Base-by-base conservation (phyloP, 2,888 invertebrate genomes). In the Epirrhoe tristata region DNA sequence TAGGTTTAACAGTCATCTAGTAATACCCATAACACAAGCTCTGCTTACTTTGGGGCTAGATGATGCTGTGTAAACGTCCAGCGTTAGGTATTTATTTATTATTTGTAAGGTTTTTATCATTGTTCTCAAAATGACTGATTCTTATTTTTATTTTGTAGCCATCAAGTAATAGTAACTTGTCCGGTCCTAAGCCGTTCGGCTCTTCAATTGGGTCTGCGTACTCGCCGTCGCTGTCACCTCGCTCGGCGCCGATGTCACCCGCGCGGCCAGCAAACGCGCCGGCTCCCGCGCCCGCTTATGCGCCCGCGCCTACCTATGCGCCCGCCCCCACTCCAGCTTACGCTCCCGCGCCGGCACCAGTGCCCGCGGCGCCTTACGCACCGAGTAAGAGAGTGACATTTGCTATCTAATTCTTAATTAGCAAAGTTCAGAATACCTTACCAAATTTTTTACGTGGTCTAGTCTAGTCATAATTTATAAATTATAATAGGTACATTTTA, bases 121-220 rank as follows among this genome's bases (percentile, higher is more conserved):
- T 34, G 34, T 7, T 5, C 7, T 8, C 36, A 10, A 36, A 36
- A 8, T 14, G 17, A 10, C 14, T 55, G 16, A 14, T 46, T 1
- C 12, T 31, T 24, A 8, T 8, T 31, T 46, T 66, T 53, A 14
- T 48, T 60, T n/a, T 66, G 61, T 84, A 94, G 94, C 92, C 94
- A 17, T 91, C 92, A 17, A 93, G 91, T 84, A 93, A 93, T 31
- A 93, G 91, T 83, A 93, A 93, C 77, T 76, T 94, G 72, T 94
- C 94, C 46, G 95, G 94, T 3, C 95, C 95, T 50, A 95, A 94
- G 83, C 95, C 95, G 32, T 95, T 95, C 80, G 94, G 93, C 50
- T 94, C 95, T 34, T 95, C 95, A 7, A 84, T 94, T 63, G 94
- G 95, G 4, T 94, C 95, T 24, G 90, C 91, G 69, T 91, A 91